Percentiles rank a stretch among this genome's conserved stretches.
Conservation (phyloP, 2,113 vertebrate species). For the Piprites chloris region DNA sequence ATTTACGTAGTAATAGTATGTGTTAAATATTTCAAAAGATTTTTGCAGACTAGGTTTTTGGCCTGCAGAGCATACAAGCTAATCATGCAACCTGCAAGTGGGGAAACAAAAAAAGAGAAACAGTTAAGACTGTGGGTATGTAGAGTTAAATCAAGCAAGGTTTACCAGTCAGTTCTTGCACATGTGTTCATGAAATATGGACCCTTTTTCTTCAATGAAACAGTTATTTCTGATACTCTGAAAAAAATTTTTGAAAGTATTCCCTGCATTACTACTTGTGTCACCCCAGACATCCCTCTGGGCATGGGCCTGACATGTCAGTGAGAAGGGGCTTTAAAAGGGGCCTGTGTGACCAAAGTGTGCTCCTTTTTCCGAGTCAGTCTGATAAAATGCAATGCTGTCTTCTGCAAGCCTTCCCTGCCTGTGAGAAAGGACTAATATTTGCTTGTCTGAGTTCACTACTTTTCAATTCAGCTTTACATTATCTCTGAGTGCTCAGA, state of each 20-base stretch:
- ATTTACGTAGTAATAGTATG: not conserved
- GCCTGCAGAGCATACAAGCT: not conserved
- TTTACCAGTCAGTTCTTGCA: not conserved
- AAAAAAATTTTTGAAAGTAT: not conserved
- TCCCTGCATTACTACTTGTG: not conserved
- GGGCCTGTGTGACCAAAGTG: not conserved
- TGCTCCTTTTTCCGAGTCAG: not conserved
- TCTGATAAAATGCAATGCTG: not conserved
- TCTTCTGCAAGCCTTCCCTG: not conserved
- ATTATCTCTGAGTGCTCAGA: not conserved
- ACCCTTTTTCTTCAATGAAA: not conserved
- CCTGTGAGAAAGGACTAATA: not conserved
- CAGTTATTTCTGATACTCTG: not conserved
- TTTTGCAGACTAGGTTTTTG: not conserved
- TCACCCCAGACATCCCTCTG: not conserved
- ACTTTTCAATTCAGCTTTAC: not conserved
- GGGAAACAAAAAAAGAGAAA: not conserved
- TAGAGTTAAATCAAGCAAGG: not conserved
- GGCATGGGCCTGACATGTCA: not conserved
- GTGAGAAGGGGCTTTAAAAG: not conserved
- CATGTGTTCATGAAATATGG: not conserved
- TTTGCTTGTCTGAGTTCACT: not conserved
- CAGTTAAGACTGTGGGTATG: not conserved
- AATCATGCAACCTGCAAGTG: not conserved
- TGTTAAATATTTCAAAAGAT: conserved; percentile 25